Evolutionary conservation across 2,797 vertebrate species (phyloP), one percentile per base, ranked within the genome.

Genomic region (Philypnodon macrostomus): DNA sequence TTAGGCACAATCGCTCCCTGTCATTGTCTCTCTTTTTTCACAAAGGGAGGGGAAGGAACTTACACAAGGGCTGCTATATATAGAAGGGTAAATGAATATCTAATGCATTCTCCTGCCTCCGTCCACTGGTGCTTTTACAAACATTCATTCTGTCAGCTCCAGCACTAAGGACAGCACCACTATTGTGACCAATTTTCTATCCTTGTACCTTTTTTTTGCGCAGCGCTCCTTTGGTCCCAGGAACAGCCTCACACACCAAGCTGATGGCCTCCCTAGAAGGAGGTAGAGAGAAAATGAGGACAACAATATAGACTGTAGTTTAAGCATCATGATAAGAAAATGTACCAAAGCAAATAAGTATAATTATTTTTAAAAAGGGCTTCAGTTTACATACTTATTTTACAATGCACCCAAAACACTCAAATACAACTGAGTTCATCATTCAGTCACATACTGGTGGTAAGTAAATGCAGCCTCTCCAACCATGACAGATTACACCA

Each of bases 251-350:
- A 76, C 94, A 98, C 75, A 97, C 92, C 79, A 94, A 83, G 87
- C 94, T 94, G 89, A 98, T 97, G 74, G 96, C 95, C 90, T 98
- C 96, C 90, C 96, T 98, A 62, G 73, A 81, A 84, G 63, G 62
- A 72, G 68, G 64, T 17, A 4, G 37, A 69, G 18, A 73, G 18
- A 68, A 14, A 52, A 49, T 36, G 32, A 71, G 42, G 46, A 48
- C 61, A 56, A 62, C 1, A 31, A 24, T 9, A 24, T 5, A 40
- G n/a, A 1, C 3, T 1, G 19, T 13, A 9, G 15, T 17, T 30
- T n/a, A 30, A 45, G 18, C 15, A 19, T n/a, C 17, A 17, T 18
- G 15, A 9, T 44, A 18, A n/a, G 14, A 30, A n/a, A n/a, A n/a
- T n/a, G n/a, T n/a, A n/a, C n/a, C n/a, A n/a, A n/a, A n/a, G n/a